Conservation (phyloP, 2,888 invertebrate genomes). For the Archips xylosteana region DNA sequence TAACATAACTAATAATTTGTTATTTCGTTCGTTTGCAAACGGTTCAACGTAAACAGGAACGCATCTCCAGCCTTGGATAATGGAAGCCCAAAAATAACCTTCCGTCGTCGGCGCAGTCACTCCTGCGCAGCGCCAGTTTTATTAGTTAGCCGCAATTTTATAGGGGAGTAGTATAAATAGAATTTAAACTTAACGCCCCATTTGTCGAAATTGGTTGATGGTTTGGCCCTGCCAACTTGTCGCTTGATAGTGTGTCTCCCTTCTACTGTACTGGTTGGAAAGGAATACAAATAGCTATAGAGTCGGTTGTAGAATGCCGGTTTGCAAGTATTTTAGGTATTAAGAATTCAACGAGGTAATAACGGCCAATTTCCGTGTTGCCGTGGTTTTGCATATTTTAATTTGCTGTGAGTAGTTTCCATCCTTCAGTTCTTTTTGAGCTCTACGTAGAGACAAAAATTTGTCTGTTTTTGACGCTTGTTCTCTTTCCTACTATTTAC, state of each 20-base stretch:
- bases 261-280: background rate
- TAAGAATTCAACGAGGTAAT: background rate
- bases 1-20: constrained; percentile 6
- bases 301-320: background rate
- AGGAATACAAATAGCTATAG: background rate
- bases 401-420: background rate
- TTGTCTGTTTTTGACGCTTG: no score
- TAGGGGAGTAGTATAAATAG: constrained; percentile 26
- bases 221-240: background rate
- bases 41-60: constrained; percentile 75
- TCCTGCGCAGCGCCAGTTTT: constrained; percentile 42
- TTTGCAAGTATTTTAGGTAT: background rate
- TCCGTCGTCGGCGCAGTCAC: constrained; percentile 70
- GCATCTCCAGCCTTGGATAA: constrained; percentile 80
- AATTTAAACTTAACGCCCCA: constrained; percentile 4
- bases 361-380: background rate
- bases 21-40: constrained; percentile 47
- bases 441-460: background rate
- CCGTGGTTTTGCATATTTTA: background rate
- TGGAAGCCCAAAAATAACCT: constrained; percentile 79
- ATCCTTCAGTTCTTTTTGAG: background rate
- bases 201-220: constrained; percentile 10
- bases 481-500: no score
- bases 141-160: constrained; percentile 38
- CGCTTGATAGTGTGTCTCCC: background rate